These are phyloP conservation scores for Brachionus asplanchnoidis DNA, from an alignment of 1,140 invertebrate species.

Conservation along the genomic window DNA sequence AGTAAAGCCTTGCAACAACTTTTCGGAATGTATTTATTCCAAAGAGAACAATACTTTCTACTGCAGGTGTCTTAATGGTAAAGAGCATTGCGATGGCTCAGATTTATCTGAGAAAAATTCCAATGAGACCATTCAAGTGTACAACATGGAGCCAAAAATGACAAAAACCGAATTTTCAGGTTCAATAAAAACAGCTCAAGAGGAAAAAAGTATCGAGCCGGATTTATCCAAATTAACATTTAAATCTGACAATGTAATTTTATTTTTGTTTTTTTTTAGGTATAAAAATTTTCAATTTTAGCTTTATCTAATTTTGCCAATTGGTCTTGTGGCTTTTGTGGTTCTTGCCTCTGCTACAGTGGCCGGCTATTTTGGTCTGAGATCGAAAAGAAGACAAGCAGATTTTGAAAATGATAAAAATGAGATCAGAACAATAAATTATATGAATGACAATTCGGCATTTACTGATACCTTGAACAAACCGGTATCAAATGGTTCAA, in stretches of 20 bases:
- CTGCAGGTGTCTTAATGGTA: constrained; percentile 32
- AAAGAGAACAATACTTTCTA: constrained; percentile 33
- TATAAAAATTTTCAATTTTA: neutral
- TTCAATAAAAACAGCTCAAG: neutral
- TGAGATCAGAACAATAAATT: constrained; percentile 15
- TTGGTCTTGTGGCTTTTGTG: constrained; percentile 21
- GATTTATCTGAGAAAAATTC: neutral
- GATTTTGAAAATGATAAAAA: neutral
- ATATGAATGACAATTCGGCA: constrained; percentile 26
- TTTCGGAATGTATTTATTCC: constrained; percentile 11
- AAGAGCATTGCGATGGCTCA: constrained; percentile 1
- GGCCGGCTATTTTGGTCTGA: constrained; percentile 20
- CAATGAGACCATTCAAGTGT: neutral
- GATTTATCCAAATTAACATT: constrained; percentile 9
- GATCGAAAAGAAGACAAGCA: constrained; percentile 5
- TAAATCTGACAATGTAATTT: constrained; percentile 22
- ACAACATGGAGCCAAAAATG: constrained; percentile 20
- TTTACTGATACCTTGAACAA: neutral
- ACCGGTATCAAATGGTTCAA: neutral
- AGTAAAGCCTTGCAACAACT: constrained; percentile 35
- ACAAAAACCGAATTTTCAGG: neutral
- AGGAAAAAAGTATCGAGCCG: neutral
- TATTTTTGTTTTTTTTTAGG: neutral
- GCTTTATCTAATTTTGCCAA: constrained; percentile 30
- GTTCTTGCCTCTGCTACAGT: neutral